Percentiles rank a stretch among this genome's conserved stretches.
Evolutionary conservation across 1,140 invertebrate genomes (phyloP).

Genomic region (Penaeus indicus): DNA sequence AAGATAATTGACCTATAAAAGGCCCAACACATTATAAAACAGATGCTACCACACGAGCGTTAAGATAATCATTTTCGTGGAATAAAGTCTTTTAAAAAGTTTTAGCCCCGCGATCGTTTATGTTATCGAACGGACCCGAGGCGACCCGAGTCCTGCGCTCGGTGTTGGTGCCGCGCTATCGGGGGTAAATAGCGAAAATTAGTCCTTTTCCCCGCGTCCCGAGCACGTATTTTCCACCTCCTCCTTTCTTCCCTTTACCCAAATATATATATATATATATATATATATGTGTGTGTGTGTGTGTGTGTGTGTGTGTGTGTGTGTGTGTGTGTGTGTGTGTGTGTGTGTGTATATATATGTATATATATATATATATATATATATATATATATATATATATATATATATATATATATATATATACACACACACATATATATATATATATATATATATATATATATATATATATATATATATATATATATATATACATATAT

Average conservation of each 20-base stretch:
- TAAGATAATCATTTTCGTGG: no score
- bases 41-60: no score
- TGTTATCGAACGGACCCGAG: no score
- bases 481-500: background rate
- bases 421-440: background rate
- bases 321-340: background rate
- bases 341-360: background rate
- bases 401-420: background rate
- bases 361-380: background rate
- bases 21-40: no score
- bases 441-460: constrained; percentile 18
- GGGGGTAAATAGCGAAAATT: no score
- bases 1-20: no score
- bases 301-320: background rate
- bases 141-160: no score
- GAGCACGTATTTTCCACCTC: background rate
- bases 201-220: background rate
- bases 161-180: no score
- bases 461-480: constrained; percentile 12
- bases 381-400: constrained; percentile 6
- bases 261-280: constrained; percentile 12
- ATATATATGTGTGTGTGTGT: background rate
- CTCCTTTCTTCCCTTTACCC: background rate
- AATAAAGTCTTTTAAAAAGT: no score
- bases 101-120: no score